These are phyloP conservation scores for Dexiosoma caninum DNA, from an alignment of 2,888 invertebrate species.

Conservation along the genomic window DNA sequence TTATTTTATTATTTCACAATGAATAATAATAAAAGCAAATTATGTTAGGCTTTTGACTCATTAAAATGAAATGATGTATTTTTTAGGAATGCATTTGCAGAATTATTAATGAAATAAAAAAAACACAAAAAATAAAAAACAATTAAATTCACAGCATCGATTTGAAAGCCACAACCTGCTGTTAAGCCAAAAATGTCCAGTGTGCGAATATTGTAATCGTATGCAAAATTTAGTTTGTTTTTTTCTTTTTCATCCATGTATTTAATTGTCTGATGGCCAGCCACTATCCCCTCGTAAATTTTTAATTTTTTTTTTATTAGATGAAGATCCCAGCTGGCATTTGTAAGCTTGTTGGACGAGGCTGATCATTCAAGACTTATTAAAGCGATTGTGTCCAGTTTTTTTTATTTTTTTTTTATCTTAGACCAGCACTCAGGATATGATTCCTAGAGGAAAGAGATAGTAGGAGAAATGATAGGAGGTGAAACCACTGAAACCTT, in stretches of 20 bases:
- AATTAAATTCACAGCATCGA: conserved; percentile 61
- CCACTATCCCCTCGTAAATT: conserved; percentile 4
- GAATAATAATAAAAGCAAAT: conserved; percentile 7
- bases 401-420: too few relatives aligned
- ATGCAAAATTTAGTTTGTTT: conserved; percentile 15
- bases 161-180: conserved; percentile 39
- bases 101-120: conserved; percentile 20
- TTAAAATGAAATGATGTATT: conserved; percentile 39
- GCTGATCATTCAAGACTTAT: too few relatives aligned
- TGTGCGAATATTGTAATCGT: background rate
- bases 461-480: too few relatives aligned
- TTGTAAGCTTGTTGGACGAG: too few relatives aligned
- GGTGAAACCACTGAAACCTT: too few relatives aligned
- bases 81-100: conserved; percentile 18
- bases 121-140: conserved; percentile 53
- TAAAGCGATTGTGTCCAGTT: too few relatives aligned
- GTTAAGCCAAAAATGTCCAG: conserved; percentile 24
- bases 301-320: too few relatives aligned
- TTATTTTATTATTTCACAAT: conserved; percentile 4
- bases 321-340: too few relatives aligned
- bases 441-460: too few relatives aligned
- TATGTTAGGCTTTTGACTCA: conserved; percentile 27
- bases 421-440: too few relatives aligned
- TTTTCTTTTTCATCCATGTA: background rate
- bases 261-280: conserved; percentile 19